Base-by-base conservation (phyloP, 2,888 invertebrate genomes). In the Torymus auratus region DNA sequence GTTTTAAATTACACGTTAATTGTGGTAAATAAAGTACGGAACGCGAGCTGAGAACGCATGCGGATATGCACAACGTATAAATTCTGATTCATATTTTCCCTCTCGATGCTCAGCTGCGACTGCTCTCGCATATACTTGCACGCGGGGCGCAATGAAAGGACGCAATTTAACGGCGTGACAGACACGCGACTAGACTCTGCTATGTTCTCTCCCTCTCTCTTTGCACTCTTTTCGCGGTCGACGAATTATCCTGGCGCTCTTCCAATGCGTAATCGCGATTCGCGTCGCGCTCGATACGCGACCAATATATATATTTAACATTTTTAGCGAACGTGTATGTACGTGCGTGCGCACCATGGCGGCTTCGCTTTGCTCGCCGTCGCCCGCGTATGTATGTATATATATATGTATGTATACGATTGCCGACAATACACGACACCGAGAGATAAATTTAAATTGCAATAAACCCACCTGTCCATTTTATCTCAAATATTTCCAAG, bases 1-100 rank as follows among this genome's bases (percentile, higher is more conserved):
- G 58, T 50, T 65, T 3, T 41, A 41, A 71, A 71, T 61, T 61
- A 71, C 52, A 61, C 71, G 71, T 61, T 61, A 71, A 71, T 61
- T 2, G 3, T 23, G n/a, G 23, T 20, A 55, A 68, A 68, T 55
- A 55, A 68, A 55, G 41, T 41, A 41, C 41, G 7, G 7, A 10
- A 10, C 0, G 41, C 41, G 41, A 41, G 23, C 15, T n/a, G 67
- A 23, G 13, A 20, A 52, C 41, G 41, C 7, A 41, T 10, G 14
- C 7, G 55, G 53, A 53, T 20, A 4, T 7, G 12, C 70, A 12
- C 70, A n/a, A 10, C 11, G 11, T 70, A 61, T 71, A 61, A 71
- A 71, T 71, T 65, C 65, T 12, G 58, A 74, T 86, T 85, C 86
- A 86, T 87, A 87, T 87, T 85, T 86, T 81, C 83, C 84, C 85